Evolutionary conservation across 1,140 invertebrate species (phyloP).

Genomic region (Acromyrmex charruanus): DNA sequence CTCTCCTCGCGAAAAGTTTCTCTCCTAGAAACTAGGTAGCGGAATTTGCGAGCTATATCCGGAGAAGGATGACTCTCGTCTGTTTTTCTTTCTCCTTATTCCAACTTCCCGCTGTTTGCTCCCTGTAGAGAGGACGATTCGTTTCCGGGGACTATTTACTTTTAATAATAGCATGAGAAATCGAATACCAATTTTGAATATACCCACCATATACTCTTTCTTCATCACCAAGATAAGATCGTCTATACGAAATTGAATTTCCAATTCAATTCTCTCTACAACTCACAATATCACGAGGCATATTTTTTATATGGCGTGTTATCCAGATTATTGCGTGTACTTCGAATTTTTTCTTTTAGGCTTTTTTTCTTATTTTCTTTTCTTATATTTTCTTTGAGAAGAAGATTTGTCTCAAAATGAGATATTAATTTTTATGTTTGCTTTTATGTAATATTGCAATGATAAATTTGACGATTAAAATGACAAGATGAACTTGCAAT

Average conservation of each 20-base stretch:
- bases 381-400: not conserved
- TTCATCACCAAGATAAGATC: slow-evolving; percentile 45
- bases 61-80: slow-evolving; percentile 40
- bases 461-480: not conserved
- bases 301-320: not conserved
- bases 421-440: not conserved
- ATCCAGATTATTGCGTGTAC: not conserved
- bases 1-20: slow-evolving; percentile 23
- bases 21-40: slow-evolving; percentile 5
- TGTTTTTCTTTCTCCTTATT: slow-evolving; percentile 51
- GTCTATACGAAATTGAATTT: slow-evolving; percentile 59
- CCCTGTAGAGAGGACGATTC: slow-evolving; percentile 33
- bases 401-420: not conserved
- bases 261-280: slow-evolving; percentile 51
- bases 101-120: slow-evolving; percentile 45
- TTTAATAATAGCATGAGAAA: slow-evolving; percentile 57
- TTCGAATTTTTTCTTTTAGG: not conserved
- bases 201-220: slow-evolving; percentile 19
- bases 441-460: not conserved
- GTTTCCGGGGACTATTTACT: slow-evolving; percentile 57
- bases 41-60: slow-evolving; percentile 37
- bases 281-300: slow-evolving; percentile 9
- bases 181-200: slow-evolving; percentile 59
- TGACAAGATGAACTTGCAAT: not conserved
- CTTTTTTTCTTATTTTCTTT: not conserved